phyloP scores from a whole-genome alignment of 2,797 vertebrate genomes.

The Acanthiza pusilla region DNA sequence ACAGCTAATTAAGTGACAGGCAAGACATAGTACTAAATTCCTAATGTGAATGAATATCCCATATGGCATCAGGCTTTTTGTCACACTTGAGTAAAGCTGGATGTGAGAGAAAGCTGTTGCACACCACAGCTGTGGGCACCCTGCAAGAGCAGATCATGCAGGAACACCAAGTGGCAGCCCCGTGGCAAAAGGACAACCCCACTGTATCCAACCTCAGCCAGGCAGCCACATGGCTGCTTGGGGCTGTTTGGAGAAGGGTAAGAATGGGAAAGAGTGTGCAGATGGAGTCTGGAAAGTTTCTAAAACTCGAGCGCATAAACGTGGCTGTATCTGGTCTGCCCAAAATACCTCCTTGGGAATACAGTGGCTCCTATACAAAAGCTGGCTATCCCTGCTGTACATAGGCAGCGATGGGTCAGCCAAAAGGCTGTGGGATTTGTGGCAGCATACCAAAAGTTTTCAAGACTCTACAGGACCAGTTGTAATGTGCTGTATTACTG shows the following conservation, averaged over 20 bases:
- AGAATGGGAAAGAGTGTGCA: neutral
- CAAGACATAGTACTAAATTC: neutral
- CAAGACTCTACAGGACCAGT: neutral
- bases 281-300: neutral
- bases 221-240: neutral
- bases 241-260: neutral
- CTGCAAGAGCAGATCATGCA: neutral
- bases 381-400: neutral
- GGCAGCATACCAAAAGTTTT: constrained; percentile 17
- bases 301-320: constrained; percentile 1
- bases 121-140: neutral
- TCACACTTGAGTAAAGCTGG: neutral
- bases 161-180: neutral
- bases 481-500: neutral
- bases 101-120: neutral
- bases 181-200: neutral
- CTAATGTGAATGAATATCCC: neutral
- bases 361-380: neutral
- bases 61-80: neutral
- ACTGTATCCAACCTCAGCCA: neutral
- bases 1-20: neutral
- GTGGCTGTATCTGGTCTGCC: neutral
- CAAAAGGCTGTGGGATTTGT: constrained; percentile 45
- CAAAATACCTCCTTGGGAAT: constrained; percentile 21
- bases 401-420: neutral